Conservation (phyloP, 2,888 invertebrate species). For the Marasmarcha lunaedactyla region DNA sequence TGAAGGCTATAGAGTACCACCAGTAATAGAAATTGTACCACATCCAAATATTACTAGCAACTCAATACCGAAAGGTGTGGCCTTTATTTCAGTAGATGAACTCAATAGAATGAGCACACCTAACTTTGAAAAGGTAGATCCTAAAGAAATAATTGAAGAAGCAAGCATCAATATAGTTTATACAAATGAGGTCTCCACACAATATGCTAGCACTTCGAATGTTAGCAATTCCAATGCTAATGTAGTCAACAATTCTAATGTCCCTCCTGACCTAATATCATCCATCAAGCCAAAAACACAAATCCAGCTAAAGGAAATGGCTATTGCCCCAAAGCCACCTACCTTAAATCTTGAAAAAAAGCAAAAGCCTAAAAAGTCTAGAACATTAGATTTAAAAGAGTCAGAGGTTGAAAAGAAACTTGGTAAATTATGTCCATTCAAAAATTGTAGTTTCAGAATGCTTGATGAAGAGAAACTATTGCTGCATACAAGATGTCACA, state of each 20-base stretch:
- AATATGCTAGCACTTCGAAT: slow-evolving; percentile 44
- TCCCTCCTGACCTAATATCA: slow-evolving; percentile 51
- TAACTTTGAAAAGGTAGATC: slow-evolving; percentile 57
- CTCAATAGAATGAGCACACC: slow-evolving; percentile 58
- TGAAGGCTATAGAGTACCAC: slow-evolving; percentile 49
- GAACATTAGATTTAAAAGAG: slow-evolving; percentile 17
- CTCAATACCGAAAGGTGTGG: slow-evolving; percentile 46
- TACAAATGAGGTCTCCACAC: slow-evolving; percentile 44
- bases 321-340: background rate
- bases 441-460: slow-evolving; percentile 69
- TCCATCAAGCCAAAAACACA: slow-evolving; percentile 24
- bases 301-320: background rate
- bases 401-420: slow-evolving; percentile 20
- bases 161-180: slow-evolving; percentile 63
- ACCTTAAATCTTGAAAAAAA: background rate
- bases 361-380: slow-evolving; percentile 11
- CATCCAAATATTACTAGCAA: slow-evolving; percentile 27
- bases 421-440: slow-evolving; percentile 57
- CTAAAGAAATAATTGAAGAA: slow-evolving; percentile 60
- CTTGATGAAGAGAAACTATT: slow-evolving; percentile 69
- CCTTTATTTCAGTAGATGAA: slow-evolving; percentile 57
- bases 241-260: slow-evolving; percentile 22
- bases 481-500: slow-evolving; percentile 76
- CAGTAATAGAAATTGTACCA: slow-evolving; percentile 58
- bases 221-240: slow-evolving; percentile 26